Evolutionary conservation across 2,797 vertebrate species (phyloP), one percentile per base, ranked within the genome.

Genomic region (Sorex maritimensis): DNA sequence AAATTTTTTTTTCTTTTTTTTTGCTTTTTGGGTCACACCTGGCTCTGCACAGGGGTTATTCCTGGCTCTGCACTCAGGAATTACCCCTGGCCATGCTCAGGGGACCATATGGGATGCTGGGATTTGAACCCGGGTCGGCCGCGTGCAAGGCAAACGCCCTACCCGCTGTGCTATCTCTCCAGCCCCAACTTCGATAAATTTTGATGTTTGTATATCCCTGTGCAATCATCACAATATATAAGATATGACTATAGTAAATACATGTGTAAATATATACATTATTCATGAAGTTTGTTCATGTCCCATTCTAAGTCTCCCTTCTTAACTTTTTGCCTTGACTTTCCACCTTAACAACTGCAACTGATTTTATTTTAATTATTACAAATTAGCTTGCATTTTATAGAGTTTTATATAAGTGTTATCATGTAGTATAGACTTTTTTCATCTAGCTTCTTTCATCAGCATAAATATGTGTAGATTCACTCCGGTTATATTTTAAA

Each of bases 381-480:
- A 7, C 52, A 14, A 8, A 55, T 73, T 79, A 34, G 1, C 85
- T 88, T 79, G 9, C n/a, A 65, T 78, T 79, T 80, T 55, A 55
- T 41, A 89, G 65, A 49, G 3, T 55, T 93, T 83, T 79, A 71
- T 89, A 73, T 41, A 79, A 79, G 17, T 84, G 73, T 63, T 72
- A 72, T n/a, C 28, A 49, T n/a, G 19, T 0, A 73, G 8, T 52
- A 67, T 44, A 11, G 26, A 72, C 6, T 38, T 63, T 28, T 78
- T 87, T 13, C 24, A 69, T 38, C 5, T 69, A 34, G 7, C 7
- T 68, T 74, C 1, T 46, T 69, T 61, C 2, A 26, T 55, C 30
- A 41, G 52, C 26, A 34, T 86, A 15, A 34, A 21, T 52, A 78
- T 72, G 41, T 93, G 69, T 21, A 67, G 23, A 73, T 74, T 72